A percentile compares a stretch with the other conserved stretches of the same genome.
These are phyloP conservation scores for Tiphia femorata DNA, from an alignment of 2,888 invertebrate species.

Conservation along the genomic window DNA sequence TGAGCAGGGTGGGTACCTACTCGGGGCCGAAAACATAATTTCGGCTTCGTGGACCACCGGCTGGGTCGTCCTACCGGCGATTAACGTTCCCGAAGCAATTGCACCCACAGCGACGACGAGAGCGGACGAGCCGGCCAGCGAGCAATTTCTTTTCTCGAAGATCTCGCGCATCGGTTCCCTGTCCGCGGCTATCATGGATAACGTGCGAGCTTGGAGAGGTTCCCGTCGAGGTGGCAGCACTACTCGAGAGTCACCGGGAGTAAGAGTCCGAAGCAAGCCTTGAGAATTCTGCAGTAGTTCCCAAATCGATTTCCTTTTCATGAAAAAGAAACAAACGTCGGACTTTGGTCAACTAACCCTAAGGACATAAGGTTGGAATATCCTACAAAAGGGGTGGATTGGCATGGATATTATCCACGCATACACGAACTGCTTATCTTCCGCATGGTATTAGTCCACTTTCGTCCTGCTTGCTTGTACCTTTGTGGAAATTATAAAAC, in stretches of 20 bases:
- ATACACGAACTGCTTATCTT: too few relatives aligned
- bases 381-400: too few relatives aligned
- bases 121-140: conserved; percentile 40
- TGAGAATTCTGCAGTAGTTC: too few relatives aligned
- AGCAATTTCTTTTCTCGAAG: conserved; percentile 53
- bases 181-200: not conserved
- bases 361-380: too few relatives aligned
- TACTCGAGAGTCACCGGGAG: conserved; percentile 26
- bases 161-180: conserved; percentile 7
- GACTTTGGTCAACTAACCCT: too few relatives aligned
- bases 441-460: too few relatives aligned
- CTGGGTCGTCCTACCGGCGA: conserved; percentile 50
- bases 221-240: conserved; percentile 47
- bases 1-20: conserved; percentile 17
- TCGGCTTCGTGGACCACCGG: conserved; percentile 57
- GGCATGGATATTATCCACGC: too few relatives aligned
- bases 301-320: too few relatives aligned
- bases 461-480: too few relatives aligned
- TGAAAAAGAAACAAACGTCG: too few relatives aligned
- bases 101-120: conserved; percentile 58
- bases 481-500: too few relatives aligned
- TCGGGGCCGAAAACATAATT: conserved; percentile 51
- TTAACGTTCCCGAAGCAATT: conserved; percentile 65
- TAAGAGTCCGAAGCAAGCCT: too few relatives aligned
- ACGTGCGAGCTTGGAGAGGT: not conserved